Conservation (phyloP, 2,797 vertebrate genomes). For the Toxotes lorentzi region DNA sequence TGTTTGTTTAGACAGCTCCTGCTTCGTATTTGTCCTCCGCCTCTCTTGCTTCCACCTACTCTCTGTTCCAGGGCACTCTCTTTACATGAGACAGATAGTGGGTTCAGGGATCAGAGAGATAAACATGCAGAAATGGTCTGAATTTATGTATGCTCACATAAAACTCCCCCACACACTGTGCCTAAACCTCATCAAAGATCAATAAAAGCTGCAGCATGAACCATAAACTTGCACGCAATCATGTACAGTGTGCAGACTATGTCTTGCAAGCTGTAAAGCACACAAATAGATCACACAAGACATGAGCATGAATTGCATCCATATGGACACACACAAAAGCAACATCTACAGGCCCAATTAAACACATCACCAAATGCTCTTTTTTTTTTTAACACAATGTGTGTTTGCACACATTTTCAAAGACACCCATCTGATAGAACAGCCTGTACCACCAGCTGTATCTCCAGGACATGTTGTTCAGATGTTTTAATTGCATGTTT, state of each 20-base stretch:
- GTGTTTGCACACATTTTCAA: slow-evolving; percentile 35
- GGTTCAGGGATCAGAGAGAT: slow-evolving; percentile 27
- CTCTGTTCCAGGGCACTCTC: slow-evolving; percentile 18
- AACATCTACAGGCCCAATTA: slow-evolving; percentile 56
- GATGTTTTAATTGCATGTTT: slow-evolving; percentile 55
- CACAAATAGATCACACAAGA: slow-evolving; percentile 27
- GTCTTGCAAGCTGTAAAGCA: slow-evolving; percentile 22
- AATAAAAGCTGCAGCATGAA: slow-evolving; percentile 37
- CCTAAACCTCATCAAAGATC: slow-evolving; percentile 53
- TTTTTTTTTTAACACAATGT: slow-evolving; percentile 28
- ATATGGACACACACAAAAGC: slow-evolving; percentile 59
- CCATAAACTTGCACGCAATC: slow-evolving; percentile 28
- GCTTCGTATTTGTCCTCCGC: slow-evolving; percentile 27
- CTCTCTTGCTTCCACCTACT: slow-evolving; percentile 38
- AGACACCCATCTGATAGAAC: slow-evolving; percentile 55
- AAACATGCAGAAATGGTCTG: slow-evolving; percentile 32
- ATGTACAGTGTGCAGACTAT: slow-evolving; percentile 18
- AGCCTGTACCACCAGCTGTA: slow-evolving; percentile 46
- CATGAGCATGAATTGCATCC: slow-evolving; percentile 49
- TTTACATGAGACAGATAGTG: slow-evolving; percentile 9
- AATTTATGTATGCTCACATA: slow-evolving; percentile 21
- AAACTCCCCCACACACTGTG: slow-evolving; percentile 27
- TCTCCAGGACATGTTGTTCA: slow-evolving; percentile 26
- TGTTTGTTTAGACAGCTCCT: slow-evolving; percentile 44
- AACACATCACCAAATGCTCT: slow-evolving; percentile 45